Percentiles rank a stretch among this genome's conserved stretches.
These are phyloP conservation scores for Trematomus bernacchii DNA, from an alignment of 2,797 vertebrate genomes.

Conservation along the genomic window DNA sequence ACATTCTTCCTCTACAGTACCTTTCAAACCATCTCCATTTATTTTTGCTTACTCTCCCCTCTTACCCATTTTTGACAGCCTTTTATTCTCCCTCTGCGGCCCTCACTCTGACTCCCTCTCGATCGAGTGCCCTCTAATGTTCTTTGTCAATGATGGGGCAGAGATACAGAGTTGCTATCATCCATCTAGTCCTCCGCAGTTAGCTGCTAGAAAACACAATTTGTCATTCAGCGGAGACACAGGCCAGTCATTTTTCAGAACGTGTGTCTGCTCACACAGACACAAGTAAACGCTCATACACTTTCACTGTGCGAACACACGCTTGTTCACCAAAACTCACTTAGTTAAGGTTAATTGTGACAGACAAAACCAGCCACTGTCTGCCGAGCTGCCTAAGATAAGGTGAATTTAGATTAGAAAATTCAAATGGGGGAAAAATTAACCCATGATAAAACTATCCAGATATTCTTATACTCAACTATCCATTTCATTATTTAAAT, in stretches of 20 bases:
- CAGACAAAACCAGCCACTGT: constrained; percentile 20
- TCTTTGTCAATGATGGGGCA: constrained; percentile 44
- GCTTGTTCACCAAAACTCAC: not conserved
- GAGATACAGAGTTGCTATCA: constrained; percentile 11
- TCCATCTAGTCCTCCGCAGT: constrained; percentile 27
- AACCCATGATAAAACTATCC: not conserved
- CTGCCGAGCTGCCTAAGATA: constrained; percentile 13
- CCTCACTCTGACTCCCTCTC: constrained; percentile 12
- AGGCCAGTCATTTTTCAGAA: constrained; percentile 14
- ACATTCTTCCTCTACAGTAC: not conserved
- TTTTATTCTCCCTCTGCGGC: constrained; percentile 1
- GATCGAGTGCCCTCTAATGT: constrained; percentile 16
- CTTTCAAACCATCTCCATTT: constrained; percentile 3
- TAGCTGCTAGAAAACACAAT: constrained; percentile 12
- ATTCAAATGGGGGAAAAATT: constrained; percentile 7
- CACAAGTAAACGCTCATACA: constrained; percentile 13
- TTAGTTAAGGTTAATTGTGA: constrained; percentile 18
- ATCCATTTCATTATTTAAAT: not conserved
- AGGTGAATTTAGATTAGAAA: constrained; percentile 12
- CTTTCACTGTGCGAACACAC: not conserved
- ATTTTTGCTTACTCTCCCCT: not conserved
- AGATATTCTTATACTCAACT: not conserved
- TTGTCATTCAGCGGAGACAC: constrained; percentile 9
- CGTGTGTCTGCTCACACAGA: constrained; percentile 12
- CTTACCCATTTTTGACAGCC: constrained; percentile 13